phyloP scores from a whole-genome alignment of 37 sponge, comb jelly and placozoan species.

The Halichondria panicea region DNA sequence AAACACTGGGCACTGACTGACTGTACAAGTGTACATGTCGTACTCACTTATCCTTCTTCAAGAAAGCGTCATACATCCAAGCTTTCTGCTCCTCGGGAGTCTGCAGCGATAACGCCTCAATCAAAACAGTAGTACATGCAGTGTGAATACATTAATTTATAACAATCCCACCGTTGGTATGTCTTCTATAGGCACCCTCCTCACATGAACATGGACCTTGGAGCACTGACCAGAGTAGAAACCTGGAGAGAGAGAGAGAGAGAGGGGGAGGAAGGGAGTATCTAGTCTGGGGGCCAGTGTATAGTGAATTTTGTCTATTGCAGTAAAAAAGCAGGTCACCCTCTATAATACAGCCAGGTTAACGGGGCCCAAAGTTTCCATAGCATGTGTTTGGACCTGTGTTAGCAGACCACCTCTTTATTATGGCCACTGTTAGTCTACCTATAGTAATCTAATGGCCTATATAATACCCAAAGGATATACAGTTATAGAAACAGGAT shows the following conservation, averaged over 20 bases:
- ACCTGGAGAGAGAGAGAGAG: conserved; percentile 17
- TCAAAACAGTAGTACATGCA: neutral
- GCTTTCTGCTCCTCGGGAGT: conserved; percentile 39
- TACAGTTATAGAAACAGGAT: neutral
- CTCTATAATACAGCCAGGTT: no score
- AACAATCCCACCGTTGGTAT: conserved; percentile 61
- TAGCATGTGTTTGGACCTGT: no score
- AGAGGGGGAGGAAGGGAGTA: neutral
- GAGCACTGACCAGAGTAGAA: conserved; percentile 60
- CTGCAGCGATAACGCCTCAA: neutral
- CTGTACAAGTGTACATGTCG: neutral
- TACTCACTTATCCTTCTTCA: conserved; percentile 62
- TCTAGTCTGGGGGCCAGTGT: no score
- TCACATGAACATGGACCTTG: conserved; percentile 75
- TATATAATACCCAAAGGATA: neutral
- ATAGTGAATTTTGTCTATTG: no score
- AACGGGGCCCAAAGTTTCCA: no score
- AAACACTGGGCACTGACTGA: neutral
- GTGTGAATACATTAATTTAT: neutral
- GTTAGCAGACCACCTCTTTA: no score
- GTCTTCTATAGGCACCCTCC: conserved; percentile 39
- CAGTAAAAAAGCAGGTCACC: no score
- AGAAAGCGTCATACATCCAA: conserved; percentile 64
- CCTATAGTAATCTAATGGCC: no score
- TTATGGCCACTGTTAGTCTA: no score